Evolutionary conservation across 92 coral and sea anemone genomes (phyloP).

Genomic region (Paragorgia papillata): DNA sequence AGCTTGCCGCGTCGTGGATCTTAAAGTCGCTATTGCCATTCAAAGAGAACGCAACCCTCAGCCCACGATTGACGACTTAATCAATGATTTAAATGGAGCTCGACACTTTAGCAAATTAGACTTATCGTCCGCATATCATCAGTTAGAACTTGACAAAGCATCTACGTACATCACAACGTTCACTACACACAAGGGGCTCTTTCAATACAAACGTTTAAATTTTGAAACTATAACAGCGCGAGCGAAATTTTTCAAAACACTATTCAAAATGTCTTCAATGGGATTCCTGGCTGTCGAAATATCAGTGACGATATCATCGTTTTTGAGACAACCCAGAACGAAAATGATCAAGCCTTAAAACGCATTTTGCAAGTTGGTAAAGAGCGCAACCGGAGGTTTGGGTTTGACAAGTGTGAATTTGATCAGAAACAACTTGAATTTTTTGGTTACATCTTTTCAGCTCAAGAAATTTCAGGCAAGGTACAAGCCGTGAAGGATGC

Average conservation of each 20-base stretch:
- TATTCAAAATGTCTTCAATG: slow-evolving; percentile 34
- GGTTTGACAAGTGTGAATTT: slow-evolving; percentile 25
- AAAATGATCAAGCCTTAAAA: not conserved
- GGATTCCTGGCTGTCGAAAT: slow-evolving; percentile 26
- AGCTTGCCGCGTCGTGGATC: too few relatives aligned
- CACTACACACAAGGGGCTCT: not conserved
- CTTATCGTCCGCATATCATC: slow-evolving; percentile 32
- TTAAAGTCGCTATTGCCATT: too few relatives aligned
- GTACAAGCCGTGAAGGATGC: slow-evolving; percentile 29
- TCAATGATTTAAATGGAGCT: slow-evolving; percentile 23
- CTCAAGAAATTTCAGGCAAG: slow-evolving; percentile 9
- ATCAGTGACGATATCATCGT: slow-evolving; percentile 33
- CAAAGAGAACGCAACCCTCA: slow-evolving; percentile 22
- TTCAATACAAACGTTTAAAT: slow-evolving; percentile 26
- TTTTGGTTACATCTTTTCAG: slow-evolving; percentile 28
- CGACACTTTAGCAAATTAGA: slow-evolving; percentile 25
- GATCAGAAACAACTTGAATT: slow-evolving; percentile 25
- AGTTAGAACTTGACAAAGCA: slow-evolving; percentile 18
- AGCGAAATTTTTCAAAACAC: slow-evolving; percentile 33
- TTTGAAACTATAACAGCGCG: slow-evolving; percentile 29
- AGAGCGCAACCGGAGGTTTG: slow-evolving; percentile 10
- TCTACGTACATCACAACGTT: slow-evolving; percentile 5
- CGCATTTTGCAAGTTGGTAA: slow-evolving; percentile 26
- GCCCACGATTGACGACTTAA: slow-evolving; percentile 27
- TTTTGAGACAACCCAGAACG: slow-evolving; percentile 14